Evolutionary conservation across 2,113 vertebrate species (phyloP), one percentile per base, ranked within the genome.

Genomic region (Arothron firmamentum): DNA sequence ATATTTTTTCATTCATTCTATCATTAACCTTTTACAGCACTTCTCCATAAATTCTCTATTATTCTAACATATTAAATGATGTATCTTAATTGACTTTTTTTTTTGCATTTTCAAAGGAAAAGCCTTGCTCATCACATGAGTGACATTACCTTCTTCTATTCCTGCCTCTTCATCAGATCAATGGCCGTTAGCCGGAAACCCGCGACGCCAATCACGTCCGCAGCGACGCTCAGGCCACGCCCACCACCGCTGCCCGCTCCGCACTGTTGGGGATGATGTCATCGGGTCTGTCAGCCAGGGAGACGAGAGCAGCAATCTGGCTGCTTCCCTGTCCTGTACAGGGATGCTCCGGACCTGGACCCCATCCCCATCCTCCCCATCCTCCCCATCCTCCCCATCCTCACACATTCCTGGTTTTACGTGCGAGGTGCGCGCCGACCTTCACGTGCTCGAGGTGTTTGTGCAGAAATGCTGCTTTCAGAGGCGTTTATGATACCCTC

Each of bases 251-350:
- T 69, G 66, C 64, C 49, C 17, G 38, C 21, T 60, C 58, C 47
- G 60, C 52, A 70, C 62, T 43, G 49, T 65, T 54, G 71, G 17
- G 63, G 62, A 54, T 92, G 79, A 90, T 80, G 85, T 92, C 86
- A 91, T 73, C 25, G 16, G 17, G 42, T 75, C 75, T 71, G 72
- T 70, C 76, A 81, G 59, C 77, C 65, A 69, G 57, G 56, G 16
- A 47, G 61, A 69, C 51, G 53, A 59, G 55, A 56, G 50, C 14
- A 76, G 77, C 72, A 79, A 77, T 78, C 65, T 75, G 53, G 67
- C 45, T 68, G 62, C 49, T 72, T 31, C 65, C 63, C 67, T 48
- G 41, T 76, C 73, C 68, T 82, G 66, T 71, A 73, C 25, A 75
- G 64, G 69, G 79, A 77, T 79, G 70, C 54, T 57, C 61, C 48